Percentiles rank a stretch among this genome's conserved stretches.
Evolutionary conservation across 2,797 vertebrate species (phyloP).

Genomic region (Oreonectes daqikongensis): DNA sequence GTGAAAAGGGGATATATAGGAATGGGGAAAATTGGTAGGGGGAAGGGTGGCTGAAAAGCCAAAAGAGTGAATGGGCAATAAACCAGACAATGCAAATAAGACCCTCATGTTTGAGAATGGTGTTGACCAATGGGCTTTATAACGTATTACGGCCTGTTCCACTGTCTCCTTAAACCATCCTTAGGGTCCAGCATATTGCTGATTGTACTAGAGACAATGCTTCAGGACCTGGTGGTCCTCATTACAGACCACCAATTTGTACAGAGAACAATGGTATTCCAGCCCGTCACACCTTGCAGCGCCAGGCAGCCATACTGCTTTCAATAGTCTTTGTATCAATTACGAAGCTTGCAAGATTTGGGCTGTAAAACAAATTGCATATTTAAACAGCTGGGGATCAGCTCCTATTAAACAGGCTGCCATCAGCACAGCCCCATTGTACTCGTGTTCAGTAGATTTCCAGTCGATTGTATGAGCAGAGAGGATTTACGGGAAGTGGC

Average conservation of each 20-base stretch:
- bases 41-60: neutral
- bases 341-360: slow-evolving; percentile 69
- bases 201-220: slow-evolving; percentile 62
- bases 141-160: slow-evolving; percentile 54
- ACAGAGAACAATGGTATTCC: slow-evolving; percentile 67
- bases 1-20: slow-evolving; percentile 14
- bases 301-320: slow-evolving; percentile 56
- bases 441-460: slow-evolving; percentile 60
- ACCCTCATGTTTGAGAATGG: slow-evolving; percentile 4
- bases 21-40: neutral
- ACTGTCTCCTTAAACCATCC: slow-evolving; percentile 62
- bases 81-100: slow-evolving; percentile 35
- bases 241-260: slow-evolving; percentile 69
- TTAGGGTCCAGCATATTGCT: slow-evolving; percentile 64
- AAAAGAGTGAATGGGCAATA: slow-evolving; percentile 13
- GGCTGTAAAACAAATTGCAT: slow-evolving; percentile 72
- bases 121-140: slow-evolving; percentile 37
- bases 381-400: slow-evolving; percentile 75
- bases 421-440: slow-evolving; percentile 60
- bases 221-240: slow-evolving; percentile 67
- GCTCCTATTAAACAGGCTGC: slow-evolving; percentile 70
- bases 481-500: slow-evolving; percentile 52
- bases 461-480: slow-evolving; percentile 41
- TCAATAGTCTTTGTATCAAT: slow-evolving; percentile 68
- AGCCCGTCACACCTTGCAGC: slow-evolving; percentile 57